Evolutionary conservation across 2,888 invertebrate species (phyloP).

Genomic region (Epirrhoe tristata): DNA sequence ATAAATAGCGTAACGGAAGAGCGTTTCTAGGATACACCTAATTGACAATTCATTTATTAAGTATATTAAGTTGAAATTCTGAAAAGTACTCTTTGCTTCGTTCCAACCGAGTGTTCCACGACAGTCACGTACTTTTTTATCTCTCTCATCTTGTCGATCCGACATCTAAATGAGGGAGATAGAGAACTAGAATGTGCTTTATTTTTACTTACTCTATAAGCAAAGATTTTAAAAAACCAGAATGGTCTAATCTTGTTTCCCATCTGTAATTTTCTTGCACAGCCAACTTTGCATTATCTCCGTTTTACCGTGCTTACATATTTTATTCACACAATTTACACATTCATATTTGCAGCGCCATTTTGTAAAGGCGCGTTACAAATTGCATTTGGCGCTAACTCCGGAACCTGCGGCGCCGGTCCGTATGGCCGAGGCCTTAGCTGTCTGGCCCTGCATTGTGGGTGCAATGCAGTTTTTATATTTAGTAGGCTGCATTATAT

Average conservation of each 20-base stretch:
- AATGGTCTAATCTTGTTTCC: conserved; percentile 5
- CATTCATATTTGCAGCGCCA: conserved; percentile 27
- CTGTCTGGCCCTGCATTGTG: conserved; percentile 28
- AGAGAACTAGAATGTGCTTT: background rate
- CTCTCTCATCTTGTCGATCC: too few relatives aligned
- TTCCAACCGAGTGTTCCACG: too few relatives aligned
- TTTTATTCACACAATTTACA: conserved; percentile 26
- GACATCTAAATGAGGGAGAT: too few relatives aligned
- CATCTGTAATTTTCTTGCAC: conserved; percentile 14
- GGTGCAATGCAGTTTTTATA: conserved; percentile 16
- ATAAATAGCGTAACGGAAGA: too few relatives aligned
- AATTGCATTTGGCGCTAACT: conserved; percentile 53
- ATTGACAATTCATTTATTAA: too few relatives aligned
- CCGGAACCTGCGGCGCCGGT: conserved; percentile 56
- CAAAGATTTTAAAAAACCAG: background rate
- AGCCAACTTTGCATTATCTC: conserved; percentile 5
- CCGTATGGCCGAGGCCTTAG: conserved; percentile 46
- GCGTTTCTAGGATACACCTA: too few relatives aligned
- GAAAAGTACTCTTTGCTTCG: too few relatives aligned
- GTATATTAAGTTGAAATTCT: too few relatives aligned
- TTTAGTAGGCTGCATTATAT: conserved; percentile 20
- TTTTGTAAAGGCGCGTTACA: conserved; percentile 42
- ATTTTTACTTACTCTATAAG: background rate
- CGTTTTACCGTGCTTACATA: conserved; percentile 15
- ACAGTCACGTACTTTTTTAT: too few relatives aligned